Percentiles rank a stretch among this genome's conserved stretches.
These are phyloP conservation scores for Rhinatrema bivittatum DNA, from an alignment of 2,797 vertebrate species.

Conservation along the genomic window DNA sequence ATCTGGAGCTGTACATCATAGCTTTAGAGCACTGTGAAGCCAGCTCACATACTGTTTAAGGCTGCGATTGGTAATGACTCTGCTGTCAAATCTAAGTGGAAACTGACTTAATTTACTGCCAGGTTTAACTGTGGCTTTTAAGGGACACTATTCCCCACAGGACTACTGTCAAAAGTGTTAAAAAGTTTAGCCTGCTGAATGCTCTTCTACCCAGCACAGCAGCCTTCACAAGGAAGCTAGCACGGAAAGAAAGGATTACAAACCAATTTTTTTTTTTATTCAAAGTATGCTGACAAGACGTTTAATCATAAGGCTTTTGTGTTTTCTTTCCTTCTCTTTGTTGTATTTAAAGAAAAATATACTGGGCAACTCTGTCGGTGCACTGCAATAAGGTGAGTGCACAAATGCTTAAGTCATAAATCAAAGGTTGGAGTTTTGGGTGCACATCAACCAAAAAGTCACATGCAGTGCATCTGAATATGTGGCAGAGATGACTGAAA, in stretches of 20 bases:
- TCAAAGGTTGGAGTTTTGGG: conserved; percentile 24
- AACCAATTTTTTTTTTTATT: too few relatives aligned
- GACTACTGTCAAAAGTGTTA: conserved; percentile 28
- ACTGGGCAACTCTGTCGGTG: conserved; percentile 30
- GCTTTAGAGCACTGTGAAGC: conserved; percentile 61
- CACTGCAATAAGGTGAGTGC: conserved; percentile 24
- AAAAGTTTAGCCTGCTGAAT: conserved; percentile 16
- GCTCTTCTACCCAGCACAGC: conserved; percentile 7
- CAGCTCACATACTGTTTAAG: conserved; percentile 53
- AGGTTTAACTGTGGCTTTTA: conserved; percentile 39
- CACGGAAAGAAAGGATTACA: conserved; percentile 21
- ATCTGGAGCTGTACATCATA: conserved; percentile 90
- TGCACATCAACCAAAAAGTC: conserved; percentile 25
- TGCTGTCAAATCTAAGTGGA: conserved; percentile 54
- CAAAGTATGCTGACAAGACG: conserved; percentile 35
- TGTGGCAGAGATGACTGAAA: conserved; percentile 32
- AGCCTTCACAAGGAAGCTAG: conserved; percentile 20
- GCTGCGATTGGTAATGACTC: conserved; percentile 53
- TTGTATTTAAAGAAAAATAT: conserved; percentile 21
- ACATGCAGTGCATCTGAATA: conserved; percentile 31
- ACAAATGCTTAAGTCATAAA: conserved; percentile 34
- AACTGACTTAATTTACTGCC: conserved; percentile 47
- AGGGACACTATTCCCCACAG: conserved; percentile 34
- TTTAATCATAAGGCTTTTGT: conserved; percentile 34
- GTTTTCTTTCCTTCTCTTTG: conserved; percentile 40